Base-by-base conservation (phyloP, 2,113 vertebrate genomes). In the Beaufortia kweichowensis region DNA sequence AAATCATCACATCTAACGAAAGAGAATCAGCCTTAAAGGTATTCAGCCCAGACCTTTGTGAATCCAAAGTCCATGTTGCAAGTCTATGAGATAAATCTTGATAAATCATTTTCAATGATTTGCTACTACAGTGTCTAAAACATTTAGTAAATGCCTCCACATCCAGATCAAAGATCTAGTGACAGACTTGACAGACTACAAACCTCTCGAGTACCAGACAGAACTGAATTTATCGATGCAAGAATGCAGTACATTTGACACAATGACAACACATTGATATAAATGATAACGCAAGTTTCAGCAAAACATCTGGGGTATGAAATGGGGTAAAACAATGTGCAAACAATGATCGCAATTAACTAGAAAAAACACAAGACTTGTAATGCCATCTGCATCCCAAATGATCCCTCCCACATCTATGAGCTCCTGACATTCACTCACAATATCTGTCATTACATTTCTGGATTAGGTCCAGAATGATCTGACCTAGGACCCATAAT, bases 241-340 rank as follows among this genome's bases (percentile, higher is more conserved):
- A 35, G 33, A 35, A 9, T 35, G 33, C 9, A 5, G 33, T 35
- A 12, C 41, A 15, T 43, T 15, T 10, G 10, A 14, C 12, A 46
- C 15, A 17, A 5, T 46, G 3, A n/a, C n/a, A n/a, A n/a, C n/a
- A n/a, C n/a, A n/a, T n/a, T n/a, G n/a, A n/a, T n/a, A n/a, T n/a
- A n/a, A n/a, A 26, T 65, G 35, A 1, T 14, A 15, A 24, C 65
- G 28, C 43, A 31, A 17, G 15, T 4, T 28, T 10, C 1, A 19
- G 2, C 26, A 21, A 48, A 9, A 31, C 48, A 50, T 12, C 29
- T 28, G 29, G 17, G 19, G 0, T 17, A 12, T 50, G 11, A 10
- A 53, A 68, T 41, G 29, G 26, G 46, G 46, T 29, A 50, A 68
- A 68, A 50, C 43, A 43, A 68, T 43, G 43, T 68, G 65, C 46